phyloP scores from a whole-genome alignment of 2,888 invertebrate genomes.

The Molorchus minor region DNA sequence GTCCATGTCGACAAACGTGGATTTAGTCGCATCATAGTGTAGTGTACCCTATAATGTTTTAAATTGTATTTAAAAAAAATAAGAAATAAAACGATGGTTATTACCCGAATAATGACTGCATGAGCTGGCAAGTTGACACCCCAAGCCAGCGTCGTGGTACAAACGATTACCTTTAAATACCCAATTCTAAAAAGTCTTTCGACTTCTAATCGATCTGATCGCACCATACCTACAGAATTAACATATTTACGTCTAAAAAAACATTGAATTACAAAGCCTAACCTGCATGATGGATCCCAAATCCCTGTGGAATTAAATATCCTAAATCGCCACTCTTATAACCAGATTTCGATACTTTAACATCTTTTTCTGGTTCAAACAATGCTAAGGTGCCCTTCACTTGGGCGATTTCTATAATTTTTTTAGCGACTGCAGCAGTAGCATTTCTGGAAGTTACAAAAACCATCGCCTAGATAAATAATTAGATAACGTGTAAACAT shows the following conservation, averaged over 20 bases:
- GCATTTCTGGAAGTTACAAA: slow-evolving; percentile 99
- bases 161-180: slow-evolving; percentile 87
- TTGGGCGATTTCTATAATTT: slow-evolving; percentile 82
- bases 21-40: slow-evolving; percentile 95
- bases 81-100: slow-evolving; percentile 30
- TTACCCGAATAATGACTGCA: slow-evolving; percentile 92
- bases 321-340: slow-evolving; percentile 82
- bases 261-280: slow-evolving; percentile 43
- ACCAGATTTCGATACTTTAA: slow-evolving; percentile 76
- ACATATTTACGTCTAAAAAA: slow-evolving; percentile 37
- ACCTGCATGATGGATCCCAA: slow-evolving; percentile 98
- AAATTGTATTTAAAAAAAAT: not conserved
- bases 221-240: slow-evolving; percentile 70
- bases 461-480: slow-evolving; percentile 76
- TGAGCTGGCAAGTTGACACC: slow-evolving; percentile 99
- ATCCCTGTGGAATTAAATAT: slow-evolving; percentile 86
- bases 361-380: slow-evolving; percentile 74
- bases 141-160: slow-evolving; percentile 99
- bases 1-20: slow-evolving; percentile 92
- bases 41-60: slow-evolving; percentile 81
- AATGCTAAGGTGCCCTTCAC: slow-evolving; percentile 75
- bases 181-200: slow-evolving; percentile 93
- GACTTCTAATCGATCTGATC: slow-evolving; percentile 53
- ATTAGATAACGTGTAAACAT: slow-evolving; percentile 7
- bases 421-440: slow-evolving; percentile 88